phyloP scores from a whole-genome alignment of 1,140 invertebrate species.

The Sitodiplosis mosellana region DNA sequence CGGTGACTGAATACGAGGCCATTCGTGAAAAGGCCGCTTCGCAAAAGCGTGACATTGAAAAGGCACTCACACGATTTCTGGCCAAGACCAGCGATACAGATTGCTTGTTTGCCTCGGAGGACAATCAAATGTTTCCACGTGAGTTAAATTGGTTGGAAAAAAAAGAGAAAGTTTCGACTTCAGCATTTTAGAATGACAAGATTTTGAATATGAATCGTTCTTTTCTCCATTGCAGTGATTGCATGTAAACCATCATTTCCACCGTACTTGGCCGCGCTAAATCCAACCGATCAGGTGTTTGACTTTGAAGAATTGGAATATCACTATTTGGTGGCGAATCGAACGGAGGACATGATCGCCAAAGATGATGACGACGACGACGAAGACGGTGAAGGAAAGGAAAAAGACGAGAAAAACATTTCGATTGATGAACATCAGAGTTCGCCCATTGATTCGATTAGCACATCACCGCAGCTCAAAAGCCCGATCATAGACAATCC shows the following conservation, averaged over 20 bases:
- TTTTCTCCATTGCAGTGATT: constrained; percentile 44
- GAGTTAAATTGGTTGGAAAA: no score
- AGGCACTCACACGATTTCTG: constrained; percentile 81
- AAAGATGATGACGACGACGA: constrained; percentile 23
- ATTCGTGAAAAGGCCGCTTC: constrained; percentile 84
- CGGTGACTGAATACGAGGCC: constrained; percentile 90
- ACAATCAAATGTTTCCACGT: constrained; percentile 70
- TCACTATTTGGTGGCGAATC: constrained; percentile 46
- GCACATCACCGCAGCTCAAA: constrained; percentile 10
- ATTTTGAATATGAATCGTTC: no score
- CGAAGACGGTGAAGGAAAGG: constrained; percentile 19
- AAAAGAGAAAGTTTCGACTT: no score
- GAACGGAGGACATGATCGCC: constrained; percentile 36
- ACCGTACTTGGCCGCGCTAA: constrained; percentile 65
- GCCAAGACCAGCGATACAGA: constrained; percentile 87
- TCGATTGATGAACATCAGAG: constrained; percentile 25
- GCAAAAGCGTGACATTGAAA: constrained; percentile 86
- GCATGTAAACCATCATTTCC: constrained; percentile 62
- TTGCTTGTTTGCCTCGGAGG: constrained; percentile 75
- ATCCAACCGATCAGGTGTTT: constrained; percentile 89
- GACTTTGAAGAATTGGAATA: constrained; percentile 80
- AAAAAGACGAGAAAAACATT: constrained; percentile 24
- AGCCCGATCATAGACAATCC: constrained; percentile 67
- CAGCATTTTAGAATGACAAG: no score
- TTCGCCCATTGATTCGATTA: constrained; percentile 8